Base-by-base conservation (phyloP, 2,797 vertebrate genomes). In the Ficedula albicollis region DNA sequence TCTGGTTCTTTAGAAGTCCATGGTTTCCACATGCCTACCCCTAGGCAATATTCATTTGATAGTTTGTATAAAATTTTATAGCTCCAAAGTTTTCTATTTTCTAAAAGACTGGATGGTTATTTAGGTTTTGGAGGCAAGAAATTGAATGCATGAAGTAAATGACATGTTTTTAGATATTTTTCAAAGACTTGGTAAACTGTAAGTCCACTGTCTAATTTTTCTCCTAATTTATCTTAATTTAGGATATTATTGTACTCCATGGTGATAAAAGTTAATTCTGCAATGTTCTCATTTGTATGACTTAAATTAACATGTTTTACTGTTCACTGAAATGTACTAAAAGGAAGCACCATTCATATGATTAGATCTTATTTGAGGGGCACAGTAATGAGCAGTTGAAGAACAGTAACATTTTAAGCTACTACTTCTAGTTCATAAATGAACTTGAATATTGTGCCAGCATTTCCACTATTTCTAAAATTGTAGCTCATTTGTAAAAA, bases 121-220 rank as follows among this genome's bases (percentile, higher is more conserved):
- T 97, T 96, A 93, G 29, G 41, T 77, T 96, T 94, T 90, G 84
- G 88, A 95, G 95, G 69, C 81, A 94, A 6, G 9, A 95, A 95
- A 93, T 76, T 81, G 34, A 94, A 74, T 78, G 49, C 43, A 75
- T 68, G 60, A 95, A 96, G 76, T 62, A 93, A 66, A 66, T 87
- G 29, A 25, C 54, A 95, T 95, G 92, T 90, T 97, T 97, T 95
- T 95, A 94, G 78, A 87, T 81, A 76, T 81, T 93, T 92, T 93
- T 64, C 14, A 39, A 59, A 44, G 11, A 6, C n/a, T 73, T 72
- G 15, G 4, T 34, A 43, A 76, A 49, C 4, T 14, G 1, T 84
- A 46, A 78, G 23, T 55, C n/a, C 80, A 9, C 36, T 48, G 52
- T 58, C 43, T 76, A 90, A 70, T 89, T 88, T 87, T 77, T 82